A percentile compares a stretch with the other conserved stretches of the same genome.
These are phyloP conservation scores for Eretmocerus hayati DNA, from an alignment of 2,888 invertebrate species.

Conservation along the genomic window DNA sequence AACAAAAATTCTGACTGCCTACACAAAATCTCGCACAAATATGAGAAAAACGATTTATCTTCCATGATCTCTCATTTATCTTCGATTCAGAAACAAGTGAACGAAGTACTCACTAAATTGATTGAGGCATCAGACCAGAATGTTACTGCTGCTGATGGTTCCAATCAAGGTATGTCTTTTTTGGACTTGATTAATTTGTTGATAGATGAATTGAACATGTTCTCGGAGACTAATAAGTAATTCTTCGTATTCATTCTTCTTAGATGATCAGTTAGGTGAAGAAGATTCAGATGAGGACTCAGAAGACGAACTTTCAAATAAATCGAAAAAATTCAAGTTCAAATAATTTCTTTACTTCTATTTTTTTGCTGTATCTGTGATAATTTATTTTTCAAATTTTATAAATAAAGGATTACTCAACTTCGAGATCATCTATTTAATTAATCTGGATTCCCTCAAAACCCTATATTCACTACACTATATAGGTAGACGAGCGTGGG, in stretches of 20 bases:
- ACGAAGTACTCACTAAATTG: slow-evolving; percentile 35
- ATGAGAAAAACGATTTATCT: slow-evolving; percentile 24
- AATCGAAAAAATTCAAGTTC: slow-evolving; percentile 35
- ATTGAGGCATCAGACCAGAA: slow-evolving; percentile 25
- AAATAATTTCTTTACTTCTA: too few species aligned
- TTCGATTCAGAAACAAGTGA: slow-evolving; percentile 31
- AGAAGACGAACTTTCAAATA: too few species aligned
- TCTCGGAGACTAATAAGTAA: too few species aligned
- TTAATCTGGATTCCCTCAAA: too few species aligned
- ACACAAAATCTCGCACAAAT: slow-evolving; percentile 18
- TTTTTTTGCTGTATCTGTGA: too few species aligned
- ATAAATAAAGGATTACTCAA: too few species aligned
- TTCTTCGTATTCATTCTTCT: not conserved
- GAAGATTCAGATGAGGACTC: slow-evolving; percentile 22
- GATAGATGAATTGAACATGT: not conserved
- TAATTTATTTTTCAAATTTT: too few species aligned
- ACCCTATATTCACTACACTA: too few species aligned
- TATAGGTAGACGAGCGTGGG: too few species aligned
- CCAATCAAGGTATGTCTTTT: slow-evolving; percentile 11
- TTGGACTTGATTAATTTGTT: not conserved
- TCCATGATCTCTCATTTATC: slow-evolving; percentile 29
- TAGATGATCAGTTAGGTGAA: slow-evolving; percentile 24
- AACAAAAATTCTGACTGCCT: slow-evolving; percentile 23
- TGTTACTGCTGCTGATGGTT: too few species aligned
- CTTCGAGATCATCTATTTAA: too few species aligned